These are phyloP conservation scores for Phalacrocorax carbo DNA, from an alignment of 2,113 vertebrate species.

Conservation along the genomic window DNA sequence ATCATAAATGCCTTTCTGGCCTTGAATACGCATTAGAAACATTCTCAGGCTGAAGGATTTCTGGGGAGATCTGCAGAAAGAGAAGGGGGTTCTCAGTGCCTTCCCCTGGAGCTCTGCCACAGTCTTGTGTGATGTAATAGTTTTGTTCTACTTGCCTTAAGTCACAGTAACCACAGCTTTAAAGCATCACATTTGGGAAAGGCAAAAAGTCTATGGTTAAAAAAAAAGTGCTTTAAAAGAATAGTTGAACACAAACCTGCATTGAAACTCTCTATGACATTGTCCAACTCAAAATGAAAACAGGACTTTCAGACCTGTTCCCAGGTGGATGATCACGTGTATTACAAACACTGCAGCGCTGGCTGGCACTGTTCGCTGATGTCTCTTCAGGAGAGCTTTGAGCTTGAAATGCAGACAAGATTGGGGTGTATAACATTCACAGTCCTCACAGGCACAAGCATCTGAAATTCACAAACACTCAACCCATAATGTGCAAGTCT, in stretches of 20 bases:
- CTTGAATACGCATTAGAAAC: neutral
- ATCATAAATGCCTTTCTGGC: neutral
- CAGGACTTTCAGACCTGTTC: neutral
- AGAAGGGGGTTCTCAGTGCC: neutral
- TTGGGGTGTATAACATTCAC: neutral
- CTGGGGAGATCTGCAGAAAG: neutral
- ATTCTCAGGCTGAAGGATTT: neutral
- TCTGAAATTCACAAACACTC: neutral
- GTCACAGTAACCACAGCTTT: neutral
- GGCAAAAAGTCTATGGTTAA: neutral
- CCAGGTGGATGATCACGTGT: neutral
- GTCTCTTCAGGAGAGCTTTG: neutral
- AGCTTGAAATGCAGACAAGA: neutral
- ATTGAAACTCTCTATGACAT: neutral
- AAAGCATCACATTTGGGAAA: neutral
- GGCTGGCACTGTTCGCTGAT: neutral
- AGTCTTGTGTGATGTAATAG: neutral
- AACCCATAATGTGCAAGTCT: rapidly evolving
- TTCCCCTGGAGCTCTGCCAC: neutral
- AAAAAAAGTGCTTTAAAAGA: neutral
- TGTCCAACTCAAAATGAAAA: neutral
- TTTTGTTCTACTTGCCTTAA: neutral
- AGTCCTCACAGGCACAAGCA: neutral
- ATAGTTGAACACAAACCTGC: neutral
- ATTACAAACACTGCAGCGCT: neutral